Evolutionary conservation across 30 jellyfish, hydroid and myxozoan species (phyloP), one percentile per base, ranked within the genome.

Genomic region (Turritopsis dohrnii): DNA sequence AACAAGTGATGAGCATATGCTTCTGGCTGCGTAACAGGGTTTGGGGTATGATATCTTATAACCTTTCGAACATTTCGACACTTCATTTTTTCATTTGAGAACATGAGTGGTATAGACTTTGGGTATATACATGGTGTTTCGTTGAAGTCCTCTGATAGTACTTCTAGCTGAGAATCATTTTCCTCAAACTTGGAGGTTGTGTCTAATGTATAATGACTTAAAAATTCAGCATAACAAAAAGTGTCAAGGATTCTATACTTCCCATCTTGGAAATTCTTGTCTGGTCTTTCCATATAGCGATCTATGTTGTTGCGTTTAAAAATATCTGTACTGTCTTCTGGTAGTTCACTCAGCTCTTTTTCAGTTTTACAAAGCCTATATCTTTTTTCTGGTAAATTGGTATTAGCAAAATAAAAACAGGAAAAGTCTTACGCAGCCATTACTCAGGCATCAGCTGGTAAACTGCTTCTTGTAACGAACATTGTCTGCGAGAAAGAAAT

Each of bases 281-380:
- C 30, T n/a, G 77, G 77, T 69, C n/a, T n/a, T n/a, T n/a, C 77
- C 30, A 69, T 69, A 0, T 69, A 69, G 17, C 77, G 77, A 19
- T 69, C 77, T n/a, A 69, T 8, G 22, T 69, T 69, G 30, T 69
- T 69, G 16, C 22, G 9, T 27, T 69, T 69, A 19, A 69, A 69
- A 7, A 69, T 27, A 27, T 69, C 77, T 69, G 77, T 69, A 69
- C 77, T 69, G 19, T 69, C 77, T 69, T 69, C 77, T 7, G 77
- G 77, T 69, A 69, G 8, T 21, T 69, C 77, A 69, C 77, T 0
- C 22, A 0, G 30, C 22, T 69, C 77, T 69, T 69, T 19, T 69
- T 69, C 77, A 69, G 28, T 69, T 69, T 69, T 19, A 0, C 16
- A 69, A 23, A 69, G 16, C 19, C 8, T 69, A 7, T n/a, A 19